Base-by-base conservation (phyloP, 2,113 vertebrate genomes). In the Chrysochloris asiatica region DNA sequence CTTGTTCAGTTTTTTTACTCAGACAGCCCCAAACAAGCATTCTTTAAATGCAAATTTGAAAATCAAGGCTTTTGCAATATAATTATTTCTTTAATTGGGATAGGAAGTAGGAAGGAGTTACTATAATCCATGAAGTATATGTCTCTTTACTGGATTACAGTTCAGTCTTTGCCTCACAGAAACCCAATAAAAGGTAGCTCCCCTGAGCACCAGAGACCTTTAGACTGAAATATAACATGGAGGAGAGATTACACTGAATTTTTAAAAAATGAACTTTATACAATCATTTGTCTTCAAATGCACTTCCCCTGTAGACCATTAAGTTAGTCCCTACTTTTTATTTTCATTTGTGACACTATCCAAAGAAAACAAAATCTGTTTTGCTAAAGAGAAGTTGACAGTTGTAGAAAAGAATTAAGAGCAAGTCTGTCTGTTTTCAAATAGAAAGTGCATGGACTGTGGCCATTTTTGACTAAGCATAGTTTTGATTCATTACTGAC, bases 311-410 rank as follows among this genome's bases (percentile, higher is more conserved):
- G 30, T n/a, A 83, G 72, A 71, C 88, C 83, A 59, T 50, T 67
- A 80, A 38, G n/a, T 54, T 82, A 61, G 86, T 92, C 47, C 16
- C 41, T 43, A 72, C 48, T 72, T 95, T 89, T 90, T 72, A 59
- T 91, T 83, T 93, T 95, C 73, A 91, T 75, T 93, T 92, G 50
- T 89, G 67, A 94, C 86, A 87, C 7, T 63, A 80, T 89, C 69
- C 61, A 90, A 77, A 71, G 83, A 86, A 93, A 89, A 94, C 45
- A 26, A 92, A 92, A 89, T 82, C 86, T 69, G 59, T 80, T 95
- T 94, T 90, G 91, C 92, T 92, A 30, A 11, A 86, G 69, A 79
- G 77, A 93, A 93, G 43, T 33, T 56, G 77, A 81, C 22, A 52
- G 67, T 33, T 93, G 38, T 12, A 69, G 41, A 69, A 80, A 90